Conservation (phyloP, 2,888 invertebrate genomes). For the Spialia ferax region DNA sequence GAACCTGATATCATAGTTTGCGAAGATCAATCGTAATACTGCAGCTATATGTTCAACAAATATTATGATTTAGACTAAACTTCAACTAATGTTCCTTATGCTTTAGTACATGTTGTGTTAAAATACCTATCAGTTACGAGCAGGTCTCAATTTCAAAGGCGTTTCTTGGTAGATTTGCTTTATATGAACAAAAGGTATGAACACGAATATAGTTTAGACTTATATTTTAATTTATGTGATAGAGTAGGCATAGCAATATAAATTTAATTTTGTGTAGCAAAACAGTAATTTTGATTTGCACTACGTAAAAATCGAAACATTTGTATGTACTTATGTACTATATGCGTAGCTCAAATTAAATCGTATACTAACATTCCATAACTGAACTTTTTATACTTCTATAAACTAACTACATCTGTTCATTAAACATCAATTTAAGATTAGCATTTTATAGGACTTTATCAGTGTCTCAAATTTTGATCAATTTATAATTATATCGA, state of each 20-base stretch:
- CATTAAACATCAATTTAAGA: neutral
- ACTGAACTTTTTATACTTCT: neutral
- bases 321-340: neutral
- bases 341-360: conserved; percentile 4
- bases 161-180: neutral
- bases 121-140: neutral
- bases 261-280: conserved; percentile 4
- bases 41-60: neutral
- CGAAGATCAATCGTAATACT: neutral
- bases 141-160: neutral
- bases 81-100: neutral
- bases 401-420: neutral
- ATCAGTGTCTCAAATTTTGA: conserved; percentile 1
- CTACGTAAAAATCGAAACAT: neutral
- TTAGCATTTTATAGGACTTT: neutral
- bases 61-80: neutral
- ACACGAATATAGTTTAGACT: conserved; percentile 15
- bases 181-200: neutral
- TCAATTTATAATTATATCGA: neutral
- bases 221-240: conserved; percentile 56
- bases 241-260: conserved; percentile 54
- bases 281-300: neutral
- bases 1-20: neutral
- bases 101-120: neutral
- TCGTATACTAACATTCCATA: neutral